A percentile compares a stretch with the other conserved stretches of the same genome.
Evolutionary conservation across 1,140 invertebrate species (phyloP).

Genomic region (Rhynchophorus ferrugineus): DNA sequence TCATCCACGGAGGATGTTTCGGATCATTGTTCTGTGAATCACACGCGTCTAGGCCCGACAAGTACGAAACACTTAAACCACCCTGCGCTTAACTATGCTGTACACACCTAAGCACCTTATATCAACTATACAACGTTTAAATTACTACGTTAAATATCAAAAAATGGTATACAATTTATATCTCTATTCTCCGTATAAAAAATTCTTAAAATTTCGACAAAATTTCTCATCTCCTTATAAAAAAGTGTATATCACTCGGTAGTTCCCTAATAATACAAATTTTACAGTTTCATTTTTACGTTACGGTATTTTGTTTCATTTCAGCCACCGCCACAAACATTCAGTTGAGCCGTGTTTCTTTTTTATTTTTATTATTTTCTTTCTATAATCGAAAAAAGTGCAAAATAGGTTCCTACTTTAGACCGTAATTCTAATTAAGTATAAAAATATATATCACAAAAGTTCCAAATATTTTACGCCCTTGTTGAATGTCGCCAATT

Average conservation of each 20-base stretch:
- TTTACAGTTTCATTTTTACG: conserved; percentile 3
- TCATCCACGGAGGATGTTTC: too few relatives aligned
- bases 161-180: conserved; percentile 30
- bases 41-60: conserved; percentile 16
- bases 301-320: not conserved
- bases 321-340: too few relatives aligned
- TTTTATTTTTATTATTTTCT: too few relatives aligned
- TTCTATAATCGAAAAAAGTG: too few relatives aligned
- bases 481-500: conserved; percentile 15
- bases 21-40: conserved; percentile 22
- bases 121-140: conserved; percentile 21
- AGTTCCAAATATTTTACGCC: conserved; percentile 23
- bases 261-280: conserved; percentile 25
- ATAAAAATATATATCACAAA: conserved; percentile 39
- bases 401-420: too few relatives aligned
- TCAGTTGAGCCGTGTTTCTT: conserved; percentile 25
- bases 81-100: not conserved
- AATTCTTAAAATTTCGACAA: conserved; percentile 21
- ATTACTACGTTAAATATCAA: conserved; percentile 16
- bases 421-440: conserved; percentile 22
- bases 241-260: conserved; percentile 29
- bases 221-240: conserved; percentile 22
- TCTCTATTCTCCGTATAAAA: conserved; percentile 27
- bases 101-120: conserved; percentile 10
- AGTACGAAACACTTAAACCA: conserved; percentile 15